A percentile compares a stretch with the other conserved stretches of the same genome.
phyloP scores from a whole-genome alignment of 2,888 invertebrate genomes.

The Lysandra bellargus region DNA sequence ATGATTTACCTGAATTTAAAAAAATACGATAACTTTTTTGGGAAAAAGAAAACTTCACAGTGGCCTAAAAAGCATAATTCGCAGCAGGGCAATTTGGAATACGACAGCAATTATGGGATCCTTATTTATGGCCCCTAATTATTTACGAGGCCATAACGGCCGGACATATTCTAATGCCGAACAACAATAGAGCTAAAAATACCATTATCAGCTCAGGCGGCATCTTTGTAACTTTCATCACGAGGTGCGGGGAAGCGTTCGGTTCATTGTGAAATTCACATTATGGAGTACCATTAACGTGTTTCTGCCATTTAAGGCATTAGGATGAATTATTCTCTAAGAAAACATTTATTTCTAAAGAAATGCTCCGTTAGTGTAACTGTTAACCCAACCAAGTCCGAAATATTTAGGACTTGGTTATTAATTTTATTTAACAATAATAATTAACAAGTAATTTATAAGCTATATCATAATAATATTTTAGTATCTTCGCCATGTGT shows the following conservation, averaged over 20 bases:
- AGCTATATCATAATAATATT: too few relatives aligned
- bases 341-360: neutral
- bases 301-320: neutral
- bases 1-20: too few relatives aligned
- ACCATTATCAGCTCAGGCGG: slow-evolving; percentile 11
- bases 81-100: neutral
- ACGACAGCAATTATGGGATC: slow-evolving; percentile 25
- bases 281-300: neutral
- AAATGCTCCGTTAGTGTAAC: neutral
- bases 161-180: slow-evolving; percentile 21
- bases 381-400: too few relatives aligned
- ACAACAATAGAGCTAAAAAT: slow-evolving; percentile 24
- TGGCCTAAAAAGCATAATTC: neutral
- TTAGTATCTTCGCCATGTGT: too few relatives aligned
- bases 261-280: slow-evolving; percentile 20
- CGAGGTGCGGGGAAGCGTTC: neutral
- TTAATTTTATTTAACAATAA: too few relatives aligned
- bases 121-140: slow-evolving; percentile 26
- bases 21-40: neutral
- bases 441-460: too few relatives aligned
- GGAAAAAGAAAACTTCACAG: neutral
- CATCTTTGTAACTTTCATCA: slow-evolving; percentile 17
- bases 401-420: neutral
- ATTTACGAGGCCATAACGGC: slow-evolving; percentile 28
- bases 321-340: neutral